Base-by-base conservation (phyloP, 2,113 vertebrate species). In the Thinocorus orbignyianus region DNA sequence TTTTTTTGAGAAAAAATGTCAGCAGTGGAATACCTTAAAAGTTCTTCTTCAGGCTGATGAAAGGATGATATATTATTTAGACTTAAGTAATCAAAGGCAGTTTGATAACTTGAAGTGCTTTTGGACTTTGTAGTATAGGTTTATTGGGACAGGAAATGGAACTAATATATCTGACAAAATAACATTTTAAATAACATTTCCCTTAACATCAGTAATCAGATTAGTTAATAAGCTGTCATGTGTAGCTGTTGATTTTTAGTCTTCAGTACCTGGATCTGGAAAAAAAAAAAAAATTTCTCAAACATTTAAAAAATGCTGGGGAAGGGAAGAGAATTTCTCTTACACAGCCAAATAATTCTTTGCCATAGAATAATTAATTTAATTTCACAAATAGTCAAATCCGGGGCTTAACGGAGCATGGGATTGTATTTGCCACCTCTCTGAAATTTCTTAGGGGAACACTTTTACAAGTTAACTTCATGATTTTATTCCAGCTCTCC, bases 131-230 rank as follows among this genome's bases (percentile, higher is more conserved):
- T 94, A 60, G 42, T 62, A 86, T 91, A 23, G 14, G 8, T 84
- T 97, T 97, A 98, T 97, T 94, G 95, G 96, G 97, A 96, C 88
- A 85, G 96, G 96, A 97, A 97, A 88, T 83, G 82, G 85, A 96
- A 93, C 88, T 88, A 84, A 26, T 14, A 62, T 61, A 90, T 89
- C 81, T 91, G 96, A 97, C 97, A 96, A 98, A 98, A 98, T 95
- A 65, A 74, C 33, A 81, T 81, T 93, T n/a, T n/a, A n/a, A n/a
- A n/a, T n/a, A n/a, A n/a, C n/a, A n/a, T n/a, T n/a, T 64, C 46
- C 62, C 64, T 72, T 74, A 37, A 16, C 79, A 74, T 62, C 57
- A 62, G 55, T 78, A 71, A 85, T 78, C 49, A 71, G 69, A 90
- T 64, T 88, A 72, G 72, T 88, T 89, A 96, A 82, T 71, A 69